Evolutionary conservation across 2,888 invertebrate genomes (phyloP).

Genomic region (Myathropa florea): DNA sequence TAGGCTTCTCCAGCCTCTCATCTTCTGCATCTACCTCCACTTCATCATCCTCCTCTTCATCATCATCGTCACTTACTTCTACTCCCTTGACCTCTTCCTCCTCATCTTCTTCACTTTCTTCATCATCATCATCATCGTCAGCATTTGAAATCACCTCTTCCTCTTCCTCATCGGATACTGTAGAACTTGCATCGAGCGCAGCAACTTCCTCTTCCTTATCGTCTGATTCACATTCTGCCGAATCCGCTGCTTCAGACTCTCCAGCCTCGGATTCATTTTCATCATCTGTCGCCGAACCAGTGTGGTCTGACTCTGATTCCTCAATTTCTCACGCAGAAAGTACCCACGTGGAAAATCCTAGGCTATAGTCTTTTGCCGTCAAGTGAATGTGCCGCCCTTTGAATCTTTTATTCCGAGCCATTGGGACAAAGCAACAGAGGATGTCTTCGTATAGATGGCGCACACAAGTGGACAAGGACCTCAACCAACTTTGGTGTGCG

Average conservation of each 20-base stretch:
- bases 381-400: too few species aligned
- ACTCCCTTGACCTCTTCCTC: background rate
- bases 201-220: too few species aligned
- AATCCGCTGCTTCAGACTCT: constrained; percentile 6
- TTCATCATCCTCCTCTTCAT: constrained; percentile 63
- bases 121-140: background rate
- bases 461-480: too few species aligned
- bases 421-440: too few species aligned
- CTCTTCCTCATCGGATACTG: constrained; percentile 75
- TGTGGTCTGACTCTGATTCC: constrained; percentile 10
- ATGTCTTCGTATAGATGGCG: too few species aligned
- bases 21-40: constrained; percentile 71
- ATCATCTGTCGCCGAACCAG: background rate
- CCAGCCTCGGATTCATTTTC: constrained; percentile 18
- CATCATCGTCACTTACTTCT: constrained; percentile 75
- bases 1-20: too few species aligned
- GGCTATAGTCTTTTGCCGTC: too few species aligned
- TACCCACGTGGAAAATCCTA: too few species aligned
- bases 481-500: too few species aligned
- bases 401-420: too few species aligned
- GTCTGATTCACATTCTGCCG: background rate
- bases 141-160: constrained; percentile 13
- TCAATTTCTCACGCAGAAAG: too few species aligned
- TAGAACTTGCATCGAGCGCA: constrained; percentile 73
- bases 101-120: background rate